Percentiles rank a stretch among this genome's conserved stretches.
These are phyloP conservation scores for Sinelater perroti DNA, from an alignment of 2,888 invertebrate genomes.

Conservation along the genomic window DNA sequence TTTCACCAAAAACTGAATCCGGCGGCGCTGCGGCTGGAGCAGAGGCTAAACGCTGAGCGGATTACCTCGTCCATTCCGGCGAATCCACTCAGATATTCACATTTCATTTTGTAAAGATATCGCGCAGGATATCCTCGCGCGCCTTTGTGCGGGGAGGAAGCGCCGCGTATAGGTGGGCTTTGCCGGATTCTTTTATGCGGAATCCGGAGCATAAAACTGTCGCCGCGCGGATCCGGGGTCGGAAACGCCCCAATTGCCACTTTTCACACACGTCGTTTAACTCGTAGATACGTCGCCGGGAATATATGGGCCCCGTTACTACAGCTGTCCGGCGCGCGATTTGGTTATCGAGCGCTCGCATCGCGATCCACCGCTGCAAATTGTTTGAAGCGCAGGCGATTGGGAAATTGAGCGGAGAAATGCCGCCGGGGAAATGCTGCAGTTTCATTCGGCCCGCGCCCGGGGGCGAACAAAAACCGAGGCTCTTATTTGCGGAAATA, in stretches of 20 bases:
- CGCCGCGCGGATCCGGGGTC: conserved; percentile 27
- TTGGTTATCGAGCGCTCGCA: conserved; percentile 30
- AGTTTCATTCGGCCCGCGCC: conserved; percentile 9
- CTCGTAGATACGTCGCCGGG: conserved; percentile 44
- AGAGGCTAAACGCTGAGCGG: conserved; percentile 11
- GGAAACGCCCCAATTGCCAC: conserved; percentile 35
- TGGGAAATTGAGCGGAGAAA: conserved; percentile 19
- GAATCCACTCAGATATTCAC: conserved; percentile 21
- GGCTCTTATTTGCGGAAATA: no score
- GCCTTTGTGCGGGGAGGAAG: conserved; percentile 19
- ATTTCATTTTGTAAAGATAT: conserved; percentile 22
- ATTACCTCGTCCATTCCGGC: conserved; percentile 10
- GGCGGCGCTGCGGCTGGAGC: neutral
- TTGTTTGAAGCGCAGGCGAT: conserved; percentile 17
- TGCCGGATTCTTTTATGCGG: conserved; percentile 25
- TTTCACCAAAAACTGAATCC: no score
- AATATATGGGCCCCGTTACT: conserved; percentile 34
- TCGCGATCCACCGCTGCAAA: conserved; percentile 19
- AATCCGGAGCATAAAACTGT: conserved; percentile 32
- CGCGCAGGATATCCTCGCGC: conserved; percentile 8
- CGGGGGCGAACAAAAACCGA: no score
- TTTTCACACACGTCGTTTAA: conserved; percentile 39
- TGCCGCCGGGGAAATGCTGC: conserved; percentile 9
- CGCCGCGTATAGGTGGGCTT: conserved; percentile 24
- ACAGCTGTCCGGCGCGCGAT: conserved; percentile 27